Conservation (phyloP, 2,888 invertebrate genomes). For the Dryobotodes eremita region DNA sequence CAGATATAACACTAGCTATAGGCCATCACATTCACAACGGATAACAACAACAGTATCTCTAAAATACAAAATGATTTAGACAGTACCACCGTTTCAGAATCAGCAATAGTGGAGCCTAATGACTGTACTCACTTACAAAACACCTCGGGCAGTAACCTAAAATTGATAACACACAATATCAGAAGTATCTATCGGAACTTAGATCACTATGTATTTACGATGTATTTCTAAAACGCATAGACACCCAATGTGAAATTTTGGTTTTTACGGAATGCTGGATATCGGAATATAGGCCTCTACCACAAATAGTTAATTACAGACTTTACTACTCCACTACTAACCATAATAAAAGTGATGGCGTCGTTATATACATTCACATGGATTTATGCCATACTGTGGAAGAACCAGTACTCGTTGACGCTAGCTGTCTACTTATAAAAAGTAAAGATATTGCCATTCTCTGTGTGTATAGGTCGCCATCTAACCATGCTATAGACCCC, state of each 20-base stretch:
- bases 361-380: no score
- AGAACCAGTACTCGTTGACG: no score
- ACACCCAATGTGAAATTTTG: constrained; percentile 2
- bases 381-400: no score
- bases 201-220: background rate
- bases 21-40: background rate
- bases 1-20: background rate
- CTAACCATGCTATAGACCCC: no score
- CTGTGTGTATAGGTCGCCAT: no score
- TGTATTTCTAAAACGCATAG: background rate
- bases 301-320: no score
- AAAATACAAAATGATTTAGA: constrained; percentile 5
- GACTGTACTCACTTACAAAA: background rate
- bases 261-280: no score
- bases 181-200: background rate
- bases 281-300: no score
- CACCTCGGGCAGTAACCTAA: background rate
- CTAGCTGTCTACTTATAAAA: no score
- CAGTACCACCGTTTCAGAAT: constrained; percentile 4
- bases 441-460: no score
- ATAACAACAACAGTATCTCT: constrained; percentile 3
- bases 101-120: background rate
- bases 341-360: no score
- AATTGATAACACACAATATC: background rate
- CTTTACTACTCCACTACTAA: no score